Base-by-base conservation (phyloP, 2,888 invertebrate genomes). In the Hofmannophila pseudospretella region DNA sequence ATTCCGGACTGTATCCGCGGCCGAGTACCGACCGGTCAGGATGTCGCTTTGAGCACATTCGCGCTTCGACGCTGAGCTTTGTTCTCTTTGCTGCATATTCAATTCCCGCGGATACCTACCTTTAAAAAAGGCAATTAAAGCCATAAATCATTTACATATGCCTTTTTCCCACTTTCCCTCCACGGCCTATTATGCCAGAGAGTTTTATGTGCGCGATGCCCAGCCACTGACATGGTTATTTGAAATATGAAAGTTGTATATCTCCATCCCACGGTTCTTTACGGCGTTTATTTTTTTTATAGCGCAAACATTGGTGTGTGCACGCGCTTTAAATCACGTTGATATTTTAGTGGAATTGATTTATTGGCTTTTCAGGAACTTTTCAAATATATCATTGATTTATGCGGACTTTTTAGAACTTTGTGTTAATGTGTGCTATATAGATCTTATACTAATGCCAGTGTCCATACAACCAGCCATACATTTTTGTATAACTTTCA, bases 161-260 rank as follows among this genome's bases (percentile, higher is more conserved):
- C 62, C 58, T 50, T 59, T 59, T 66, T 58, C 55, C 56, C 51
- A 45, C 48, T 58, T 66, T 71, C 67, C 67, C 58, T 62, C 61
- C 61, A 55, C 61, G 46, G 52, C 50, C 66, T 60, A 67, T 70
- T 67, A 67, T 59, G 58, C 47, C 39, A 49, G 42, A 42, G 60
- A 50, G 61, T 69, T 78, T 79, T 73, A 73, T 71, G 69, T 63
- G 62, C 54, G 56, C 64, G 50, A 59, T 60, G 61, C 61, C 55
- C 57, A 51, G 58, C 54, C 58, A 66, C 73, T 72, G 74, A 72
- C 76, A 67, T 57, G 60, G 66, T 70, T 67, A 60, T 77, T 77
- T 84, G 84, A 84, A 72, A 73, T 81, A 85, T 81, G 79, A 77
- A 77, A 72, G 70, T 67, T 66, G 63, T 84, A 80, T 81, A 82